Evolutionary conservation across 2,113 vertebrate genomes (phyloP), one percentile per base, ranked within the genome.

Genomic region (Leptodactylus fuscus): DNA sequence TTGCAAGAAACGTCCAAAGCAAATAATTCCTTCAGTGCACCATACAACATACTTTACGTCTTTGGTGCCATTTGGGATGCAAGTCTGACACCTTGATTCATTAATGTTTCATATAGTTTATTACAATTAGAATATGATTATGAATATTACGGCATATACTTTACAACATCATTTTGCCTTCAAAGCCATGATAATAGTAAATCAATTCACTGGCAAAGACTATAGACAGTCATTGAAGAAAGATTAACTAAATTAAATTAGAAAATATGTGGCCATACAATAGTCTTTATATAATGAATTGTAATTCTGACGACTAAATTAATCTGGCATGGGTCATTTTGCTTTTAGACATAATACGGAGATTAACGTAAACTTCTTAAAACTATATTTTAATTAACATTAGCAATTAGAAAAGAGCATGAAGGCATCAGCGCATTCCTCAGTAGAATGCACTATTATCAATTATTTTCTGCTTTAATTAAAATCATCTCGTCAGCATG

Each of bases 381-480:
- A 67, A 67, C 41, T 29, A 65, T 49, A 67, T 81, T 81, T 67
- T 81, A 81, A 67, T 81, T 81, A 81, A 67, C 38, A 67, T 32
- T 22, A 20, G 27, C 24, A 67, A 67, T 81, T 81, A 67, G 41
- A 18, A 81, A 67, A 27, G 29, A 48, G 79, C 60, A 81, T 18
- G 4, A 67, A 67, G 58, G 24, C 78, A 65, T 53, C 3, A 67
- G 34, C 0, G 27, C 79, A 20, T 65, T 13, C 78, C 79, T 49
- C 38, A 67, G 48, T 81, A 67, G 79, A 81, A 81, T 62, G 41
- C 79, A 67, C 60, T 65, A 81, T 81, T 81, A 80, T 60, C 77
- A 58, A 60, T 80, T 80, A 67, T 81, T 81, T 81, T 67, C 60
- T 81, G 79, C 79, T 81, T 67, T 81, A 81, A 81, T 81, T 81